A percentile compares a stretch with the other conserved stretches of the same genome.
These are phyloP conservation scores for Petrolisthes manimaculis DNA, from an alignment of 2,888 invertebrate species.

Conservation along the genomic window DNA sequence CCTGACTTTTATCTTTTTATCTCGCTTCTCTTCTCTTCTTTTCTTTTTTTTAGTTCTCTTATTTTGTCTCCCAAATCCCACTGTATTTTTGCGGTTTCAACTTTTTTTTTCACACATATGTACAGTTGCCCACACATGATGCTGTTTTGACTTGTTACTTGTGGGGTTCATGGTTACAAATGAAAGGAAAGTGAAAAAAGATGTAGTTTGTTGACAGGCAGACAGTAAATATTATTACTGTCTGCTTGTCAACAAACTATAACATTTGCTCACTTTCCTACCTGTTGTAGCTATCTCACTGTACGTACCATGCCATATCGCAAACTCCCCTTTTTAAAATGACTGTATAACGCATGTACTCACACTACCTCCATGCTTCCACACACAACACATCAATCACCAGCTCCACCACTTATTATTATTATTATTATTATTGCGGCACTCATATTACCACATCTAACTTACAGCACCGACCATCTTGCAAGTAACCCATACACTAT, in stretches of 20 bases:
- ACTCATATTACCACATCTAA: background rate
- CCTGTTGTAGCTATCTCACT: background rate
- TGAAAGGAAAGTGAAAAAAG: too few relatives aligned
- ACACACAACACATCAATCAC: background rate
- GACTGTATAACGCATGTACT: background rate
- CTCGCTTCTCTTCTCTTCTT: background rate
- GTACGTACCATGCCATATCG: background rate
- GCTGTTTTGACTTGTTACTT: background rate
- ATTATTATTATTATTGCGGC: background rate
- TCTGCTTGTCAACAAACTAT: too few relatives aligned
- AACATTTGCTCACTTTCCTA: too few relatives aligned
- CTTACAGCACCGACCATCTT: background rate
- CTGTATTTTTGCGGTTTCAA: background rate
- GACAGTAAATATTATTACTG: background rate
- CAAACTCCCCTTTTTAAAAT: background rate
- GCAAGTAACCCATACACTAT: background rate
- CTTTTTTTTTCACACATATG: background rate
- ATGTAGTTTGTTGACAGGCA: background rate
- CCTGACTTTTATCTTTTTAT: background rate
- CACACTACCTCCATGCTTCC: background rate
- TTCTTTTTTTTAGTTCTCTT: background rate
- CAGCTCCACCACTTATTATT: background rate
- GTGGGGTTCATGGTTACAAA: background rate
- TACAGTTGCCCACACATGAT: background rate
- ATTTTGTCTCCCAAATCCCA: background rate